Base-by-base conservation (phyloP, 1,140 invertebrate genomes). In the Calephelis virginiensis region DNA sequence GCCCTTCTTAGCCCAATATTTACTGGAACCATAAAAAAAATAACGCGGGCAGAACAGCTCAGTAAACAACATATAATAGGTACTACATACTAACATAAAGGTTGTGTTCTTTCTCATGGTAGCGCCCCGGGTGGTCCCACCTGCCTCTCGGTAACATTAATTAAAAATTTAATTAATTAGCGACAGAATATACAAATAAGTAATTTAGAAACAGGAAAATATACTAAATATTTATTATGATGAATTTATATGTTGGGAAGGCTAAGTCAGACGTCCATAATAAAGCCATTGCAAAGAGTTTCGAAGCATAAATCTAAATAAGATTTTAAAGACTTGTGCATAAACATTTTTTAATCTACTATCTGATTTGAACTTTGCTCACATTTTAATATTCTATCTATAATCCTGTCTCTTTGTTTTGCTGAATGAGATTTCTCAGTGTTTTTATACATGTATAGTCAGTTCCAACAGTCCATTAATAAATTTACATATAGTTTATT, bases 151-250 rank as follows among this genome's bases (percentile, higher is more conserved):
- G 13, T 13, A 9, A 17, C 14, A 14, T 50, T 50, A 50, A 50
- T 50, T 50, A 50, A 9, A 50, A 50, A 50, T 14, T 50, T 8
- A 50, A 50, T 17, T 50, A 50, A 50, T 50, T 50, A 50, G 14
- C 49, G 6, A 14, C 14, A 50, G 13, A 14, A 50, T 17, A 50
- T 9, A 50, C 14, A 50, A 7, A 50, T 50, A 50, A 50, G 8
- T 17, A 14, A 14, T 14, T 14, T 9, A 50, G 7, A 50, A 50
- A 9, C 14, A 50, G 13, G 14, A 50, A 50, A 14, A 50, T 50
- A 28, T 28, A 28, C 28, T 28, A 28, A 28, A 28, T 28, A 28
- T 28, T 28, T 28, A 43, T 50, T 50, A 50, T 53, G 3, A 53
- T 10, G 10, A 56, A 56, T 11, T 56, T 10, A 37, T 28, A n/a